Conservation (phyloP, 2,888 invertebrate species). For the Arge pagana region DNA sequence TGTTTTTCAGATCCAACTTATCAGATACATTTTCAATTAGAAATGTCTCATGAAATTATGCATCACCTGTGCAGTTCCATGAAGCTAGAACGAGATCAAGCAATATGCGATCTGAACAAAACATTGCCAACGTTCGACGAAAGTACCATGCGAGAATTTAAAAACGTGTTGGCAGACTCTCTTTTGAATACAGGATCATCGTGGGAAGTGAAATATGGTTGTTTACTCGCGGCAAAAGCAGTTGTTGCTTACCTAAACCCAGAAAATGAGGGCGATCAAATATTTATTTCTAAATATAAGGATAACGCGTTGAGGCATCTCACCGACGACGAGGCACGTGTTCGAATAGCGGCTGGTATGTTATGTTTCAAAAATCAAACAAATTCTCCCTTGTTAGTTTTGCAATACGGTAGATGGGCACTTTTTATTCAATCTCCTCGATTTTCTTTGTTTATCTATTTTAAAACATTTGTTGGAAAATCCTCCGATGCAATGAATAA, state of each 20-base stretch:
- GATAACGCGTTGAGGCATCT: slow-evolving; percentile 45
- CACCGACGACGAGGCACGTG: slow-evolving; percentile 57
- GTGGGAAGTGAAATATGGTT: slow-evolving; percentile 58
- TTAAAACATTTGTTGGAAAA: background rate
- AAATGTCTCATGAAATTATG: slow-evolving; percentile 28
- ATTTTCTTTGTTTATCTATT: background rate
- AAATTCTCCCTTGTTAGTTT: background rate
- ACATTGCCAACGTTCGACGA: slow-evolving; percentile 23
- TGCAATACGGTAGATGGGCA: background rate
- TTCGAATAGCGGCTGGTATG: slow-evolving; percentile 54
- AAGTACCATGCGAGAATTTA: slow-evolving; percentile 29
- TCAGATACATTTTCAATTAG: no score
- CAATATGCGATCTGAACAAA: slow-evolving; percentile 35
- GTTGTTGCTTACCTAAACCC: slow-evolving; percentile 40
- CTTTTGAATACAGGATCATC: slow-evolving; percentile 33
- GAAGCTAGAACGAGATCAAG: slow-evolving; percentile 39
- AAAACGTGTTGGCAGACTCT: slow-evolving; percentile 29
- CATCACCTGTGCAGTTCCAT: slow-evolving; percentile 34
- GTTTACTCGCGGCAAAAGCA: slow-evolving; percentile 53
- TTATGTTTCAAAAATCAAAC: background rate
- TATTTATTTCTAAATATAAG: slow-evolving; percentile 37
- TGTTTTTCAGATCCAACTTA: no score
- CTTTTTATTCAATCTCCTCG: background rate
- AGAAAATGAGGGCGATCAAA: slow-evolving; percentile 38
- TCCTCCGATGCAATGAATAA: background rate